phyloP scores from a whole-genome alignment of 2,113 vertebrate genomes.

The Echinops telfairi region DNA sequence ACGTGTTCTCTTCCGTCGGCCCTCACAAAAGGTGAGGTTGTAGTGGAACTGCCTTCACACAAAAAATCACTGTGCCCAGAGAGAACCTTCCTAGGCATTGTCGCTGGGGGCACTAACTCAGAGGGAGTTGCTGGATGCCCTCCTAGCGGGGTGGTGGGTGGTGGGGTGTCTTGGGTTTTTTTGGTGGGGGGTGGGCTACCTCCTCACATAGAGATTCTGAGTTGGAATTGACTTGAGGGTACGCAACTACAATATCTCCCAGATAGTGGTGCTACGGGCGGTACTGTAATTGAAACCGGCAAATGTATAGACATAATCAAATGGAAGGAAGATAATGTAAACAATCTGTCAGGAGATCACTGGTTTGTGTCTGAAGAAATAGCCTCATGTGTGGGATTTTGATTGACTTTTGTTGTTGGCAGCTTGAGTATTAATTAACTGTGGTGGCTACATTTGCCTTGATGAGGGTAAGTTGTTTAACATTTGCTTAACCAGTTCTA shows the following conservation, averaged over 20 bases:
- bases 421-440: background rate
- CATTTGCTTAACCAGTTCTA: background rate
- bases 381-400: fast-evolving
- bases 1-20: too few species aligned
- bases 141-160: too few species aligned
- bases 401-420: background rate
- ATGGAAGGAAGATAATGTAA: background rate
- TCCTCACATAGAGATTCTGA: background rate
- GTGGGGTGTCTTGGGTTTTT: too few species aligned
- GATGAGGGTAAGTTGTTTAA: background rate
- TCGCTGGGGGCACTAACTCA: too few species aligned
- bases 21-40: too few species aligned
- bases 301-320: background rate
- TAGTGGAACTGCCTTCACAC: too few species aligned
- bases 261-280: background rate
- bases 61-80: too few species aligned
- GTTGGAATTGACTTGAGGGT: background rate
- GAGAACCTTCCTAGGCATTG: too few species aligned
- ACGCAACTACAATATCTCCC: background rate
- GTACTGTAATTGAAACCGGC: background rate
- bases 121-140: too few species aligned
- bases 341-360: background rate
- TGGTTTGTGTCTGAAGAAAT: background rate
- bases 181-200: too few species aligned
- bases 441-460: background rate